Percentiles rank a stretch among this genome's conserved stretches.
phyloP scores from a whole-genome alignment of 2,888 invertebrate genomes.

The Cephus rjabovi region DNA sequence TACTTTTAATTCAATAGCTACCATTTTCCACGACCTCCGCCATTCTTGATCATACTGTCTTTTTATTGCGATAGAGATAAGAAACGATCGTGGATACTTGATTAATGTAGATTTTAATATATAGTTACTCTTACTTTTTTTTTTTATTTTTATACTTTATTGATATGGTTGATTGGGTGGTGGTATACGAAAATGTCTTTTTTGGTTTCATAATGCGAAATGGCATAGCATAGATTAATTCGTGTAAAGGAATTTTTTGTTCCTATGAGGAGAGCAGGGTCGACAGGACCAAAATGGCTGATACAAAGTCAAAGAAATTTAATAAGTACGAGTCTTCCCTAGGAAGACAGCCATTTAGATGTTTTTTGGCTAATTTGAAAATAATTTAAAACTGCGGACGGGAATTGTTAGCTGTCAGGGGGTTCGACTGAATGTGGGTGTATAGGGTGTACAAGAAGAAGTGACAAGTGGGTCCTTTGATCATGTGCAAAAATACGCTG shows the following conservation, averaged over 20 bases:
- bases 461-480: neutral
- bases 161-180: neutral
- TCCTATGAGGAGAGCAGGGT: neutral
- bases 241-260: neutral
- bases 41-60: neutral
- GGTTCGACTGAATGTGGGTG: neutral
- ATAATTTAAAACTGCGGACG: slow-evolving; percentile 34
- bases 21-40: slow-evolving; percentile 35
- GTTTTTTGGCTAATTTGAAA: slow-evolving; percentile 42
- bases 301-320: slow-evolving; percentile 40
- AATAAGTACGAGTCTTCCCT: slow-evolving; percentile 36
- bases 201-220: neutral
- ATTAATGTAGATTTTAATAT: neutral
- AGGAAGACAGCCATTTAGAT: slow-evolving; percentile 17
- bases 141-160: neutral
- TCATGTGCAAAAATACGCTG: neutral
- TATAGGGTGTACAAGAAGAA: neutral
- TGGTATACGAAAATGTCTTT: neutral
- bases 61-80: neutral
- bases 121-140: neutral
- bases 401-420: neutral
- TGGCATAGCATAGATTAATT: neutral
- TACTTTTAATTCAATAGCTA: slow-evolving; percentile 64
- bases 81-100: neutral
- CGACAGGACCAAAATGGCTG: neutral